Conservation (phyloP, 2,888 invertebrate genomes). For the Drosophila algonquin region DNA sequence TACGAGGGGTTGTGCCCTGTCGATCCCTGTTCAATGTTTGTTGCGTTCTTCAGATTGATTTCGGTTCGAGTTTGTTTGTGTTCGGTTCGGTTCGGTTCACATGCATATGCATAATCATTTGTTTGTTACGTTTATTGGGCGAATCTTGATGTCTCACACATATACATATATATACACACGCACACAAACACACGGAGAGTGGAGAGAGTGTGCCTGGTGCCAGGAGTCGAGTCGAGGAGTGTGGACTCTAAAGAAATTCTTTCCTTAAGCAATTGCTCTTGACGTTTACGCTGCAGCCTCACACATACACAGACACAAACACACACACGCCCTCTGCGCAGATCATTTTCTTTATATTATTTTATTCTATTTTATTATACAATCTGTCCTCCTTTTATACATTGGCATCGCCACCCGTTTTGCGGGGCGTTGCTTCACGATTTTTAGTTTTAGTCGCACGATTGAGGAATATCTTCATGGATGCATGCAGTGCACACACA, state of each 20-base stretch:
- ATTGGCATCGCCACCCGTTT: slow-evolving; percentile 12
- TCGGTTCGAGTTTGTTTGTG: slow-evolving; percentile 58
- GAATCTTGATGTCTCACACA: slow-evolving; percentile 63
- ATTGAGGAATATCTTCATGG: slow-evolving; percentile 34
- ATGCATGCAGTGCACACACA: slow-evolving; percentile 49
- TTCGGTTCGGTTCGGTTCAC: slow-evolving; percentile 49
- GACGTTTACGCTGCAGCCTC: slow-evolving; percentile 59
- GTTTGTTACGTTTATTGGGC: slow-evolving; percentile 65
- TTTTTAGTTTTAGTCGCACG: slow-evolving; percentile 40
- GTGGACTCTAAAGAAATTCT: slow-evolving; percentile 44
- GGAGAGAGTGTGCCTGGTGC: slow-evolving; percentile 34
- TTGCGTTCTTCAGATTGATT: slow-evolving; percentile 62
- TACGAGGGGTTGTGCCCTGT: slow-evolving; percentile 30
- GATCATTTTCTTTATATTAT: slow-evolving; percentile 10
- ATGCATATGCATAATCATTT: slow-evolving; percentile 59
- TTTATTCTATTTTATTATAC: slow-evolving; percentile 30
- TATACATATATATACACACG: slow-evolving; percentile 9
- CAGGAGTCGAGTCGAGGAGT: slow-evolving; percentile 23
- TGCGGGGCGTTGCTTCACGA: slow-evolving; percentile 26
- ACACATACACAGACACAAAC: slow-evolving; percentile 40
- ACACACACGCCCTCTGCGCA: slow-evolving; percentile 22
- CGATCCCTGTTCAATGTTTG: slow-evolving; percentile 65
- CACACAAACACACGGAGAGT: slow-evolving; percentile 21
- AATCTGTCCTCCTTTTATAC: slow-evolving; percentile 32
- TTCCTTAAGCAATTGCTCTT: slow-evolving; percentile 71